A percentile compares a stretch with the other conserved stretches of the same genome.
These are phyloP conservation scores for Pterois miles DNA, from an alignment of 2,797 vertebrate species.

Conservation along the genomic window DNA sequence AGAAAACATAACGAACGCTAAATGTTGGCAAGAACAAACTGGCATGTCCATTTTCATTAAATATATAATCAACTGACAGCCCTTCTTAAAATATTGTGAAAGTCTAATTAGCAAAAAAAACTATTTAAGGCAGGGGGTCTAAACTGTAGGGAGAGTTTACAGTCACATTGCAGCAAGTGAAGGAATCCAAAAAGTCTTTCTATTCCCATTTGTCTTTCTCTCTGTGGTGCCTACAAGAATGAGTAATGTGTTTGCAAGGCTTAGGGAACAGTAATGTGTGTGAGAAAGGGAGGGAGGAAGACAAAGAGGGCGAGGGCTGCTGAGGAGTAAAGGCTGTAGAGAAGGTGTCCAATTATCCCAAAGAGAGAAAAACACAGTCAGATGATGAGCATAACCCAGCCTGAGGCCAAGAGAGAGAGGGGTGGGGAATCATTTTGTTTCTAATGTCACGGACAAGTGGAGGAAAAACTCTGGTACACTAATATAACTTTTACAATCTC, in stretches of 20 bases:
- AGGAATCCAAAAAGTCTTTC: slow-evolving; percentile 18
- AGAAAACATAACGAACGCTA: too few species aligned
- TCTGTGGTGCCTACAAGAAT: slow-evolving; percentile 6
- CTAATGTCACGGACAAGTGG: not conserved
- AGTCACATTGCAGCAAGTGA: not conserved
- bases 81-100: not conserved
- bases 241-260: slow-evolving; percentile 25
- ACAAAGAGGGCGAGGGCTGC: slow-evolving; percentile 20
- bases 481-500: slow-evolving; percentile 25
- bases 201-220: not conserved
- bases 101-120: not conserved
- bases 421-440: slow-evolving; percentile 5
- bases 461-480: slow-evolving; percentile 13
- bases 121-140: not conserved
- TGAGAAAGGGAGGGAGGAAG: slow-evolving; percentile 10
- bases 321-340: slow-evolving; percentile 36
- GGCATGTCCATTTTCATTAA: too few species aligned
- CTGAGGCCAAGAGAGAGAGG: slow-evolving; percentile 34
- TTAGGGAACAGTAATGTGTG: slow-evolving; percentile 16
- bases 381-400: slow-evolving; percentile 55
- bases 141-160: not conserved
- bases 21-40: accelerated
- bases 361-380: slow-evolving; percentile 49
- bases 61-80: too few species aligned
- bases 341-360: slow-evolving; percentile 72